Base-by-base conservation (phyloP, 2,113 vertebrate genomes). In the Leptosomus discolor region DNA sequence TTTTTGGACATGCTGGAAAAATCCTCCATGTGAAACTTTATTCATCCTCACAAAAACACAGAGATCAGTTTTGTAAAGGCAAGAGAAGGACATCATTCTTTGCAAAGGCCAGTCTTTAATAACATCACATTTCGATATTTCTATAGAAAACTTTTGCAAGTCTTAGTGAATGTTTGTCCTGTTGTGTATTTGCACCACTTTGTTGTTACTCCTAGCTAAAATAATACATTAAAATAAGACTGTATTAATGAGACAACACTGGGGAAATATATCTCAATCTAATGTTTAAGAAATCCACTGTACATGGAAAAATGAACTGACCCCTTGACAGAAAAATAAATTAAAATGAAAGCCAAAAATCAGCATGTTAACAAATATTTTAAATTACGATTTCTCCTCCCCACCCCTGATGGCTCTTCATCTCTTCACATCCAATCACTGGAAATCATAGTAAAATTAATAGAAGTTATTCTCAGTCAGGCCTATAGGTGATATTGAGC, bases 401-500 rank as follows among this genome's bases (percentile, higher is more conserved):
- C 5, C 36, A 4, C 5, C 34, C 67, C 58, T 63, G 12, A 41
- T 48, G 67, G 34, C 8, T 79, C 21, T 67, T 77, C n/a, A 54
- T 75, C 45, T 70, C 43, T 67, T 85, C 65, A 46, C 51, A 60
- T 15, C 14, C 32, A 27, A 78, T 95, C 57, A 19, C 27, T 70
- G 64, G 64, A 65, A 93, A 88, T 74, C 26, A 27, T 20, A 77
- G 50, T 39, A 18, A 64, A 85, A 96, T 69, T 81, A 93, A 91
- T 86, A 50, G 56, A 46, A 93, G 88, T 60, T 91, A 43, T 93
- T 96, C 85, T 95, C 32, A 73, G 63, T 34, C 45, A 75, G 63
- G 19, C 48, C 87, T 75, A 60, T 57, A 88, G 91, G 70, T 91
- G 84, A 94, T 94, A 90, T 15, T 50, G 78, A 90, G 90, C 85